Conservation (phyloP, 1,140 invertebrate genomes). For the Archivesica marissinica region DNA sequence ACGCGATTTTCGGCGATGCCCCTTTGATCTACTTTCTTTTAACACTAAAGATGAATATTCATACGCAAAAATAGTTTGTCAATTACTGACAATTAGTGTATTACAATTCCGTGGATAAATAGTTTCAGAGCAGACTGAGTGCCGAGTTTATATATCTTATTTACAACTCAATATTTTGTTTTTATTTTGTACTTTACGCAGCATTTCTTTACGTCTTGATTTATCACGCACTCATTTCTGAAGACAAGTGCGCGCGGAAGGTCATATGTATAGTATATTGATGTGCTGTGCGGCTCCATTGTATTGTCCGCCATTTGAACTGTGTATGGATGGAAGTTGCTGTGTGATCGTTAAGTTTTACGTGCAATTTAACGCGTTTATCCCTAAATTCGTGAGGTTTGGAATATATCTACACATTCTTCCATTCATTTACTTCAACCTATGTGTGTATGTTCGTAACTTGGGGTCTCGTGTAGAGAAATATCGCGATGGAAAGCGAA, state of each 20-base stretch:
- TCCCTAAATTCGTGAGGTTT: slow-evolving; percentile 40
- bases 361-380: slow-evolving; percentile 63
- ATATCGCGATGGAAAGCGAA: slow-evolving; percentile 89
- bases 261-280: slow-evolving; percentile 70
- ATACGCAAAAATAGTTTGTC: slow-evolving; percentile 27
- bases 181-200: neutral
- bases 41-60: slow-evolving; percentile 44
- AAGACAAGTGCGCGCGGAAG: slow-evolving; percentile 71
- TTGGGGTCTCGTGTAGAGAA: slow-evolving; percentile 67
- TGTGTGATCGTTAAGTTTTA: slow-evolving; percentile 63
- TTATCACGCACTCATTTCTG: slow-evolving; percentile 24
- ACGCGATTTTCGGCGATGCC: slow-evolving; percentile 59
- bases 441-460: slow-evolving; percentile 65
- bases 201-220: neutral
- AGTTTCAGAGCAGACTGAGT: no score
- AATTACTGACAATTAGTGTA: neutral
- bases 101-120: neutral
- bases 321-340: slow-evolving; percentile 56
- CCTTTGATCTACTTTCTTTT: slow-evolving; percentile 64
- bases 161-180: neutral
- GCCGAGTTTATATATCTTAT: no score
- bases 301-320: slow-evolving; percentile 82
- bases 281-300: slow-evolving; percentile 80
- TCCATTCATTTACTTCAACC: slow-evolving; percentile 61
- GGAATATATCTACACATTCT: slow-evolving; percentile 65